These are phyloP conservation scores for Microcebus griseorufus DNA, from an alignment of 2,113 vertebrate genomes.

Conservation along the genomic window DNA sequence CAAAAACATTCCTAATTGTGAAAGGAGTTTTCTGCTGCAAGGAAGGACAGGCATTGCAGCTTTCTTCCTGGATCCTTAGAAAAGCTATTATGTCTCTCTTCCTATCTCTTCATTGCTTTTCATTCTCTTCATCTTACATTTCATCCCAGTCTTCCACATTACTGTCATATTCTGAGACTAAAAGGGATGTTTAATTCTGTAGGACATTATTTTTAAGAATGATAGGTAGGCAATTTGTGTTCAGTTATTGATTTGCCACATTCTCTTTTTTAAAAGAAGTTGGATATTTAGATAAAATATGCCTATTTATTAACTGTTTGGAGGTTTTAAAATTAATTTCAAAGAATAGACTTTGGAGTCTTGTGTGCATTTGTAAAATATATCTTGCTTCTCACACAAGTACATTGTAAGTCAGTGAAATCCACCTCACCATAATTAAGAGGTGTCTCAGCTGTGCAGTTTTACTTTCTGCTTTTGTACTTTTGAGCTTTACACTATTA, in stretches of 20 bases:
- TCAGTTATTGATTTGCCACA: background rate
- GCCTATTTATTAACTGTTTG: background rate
- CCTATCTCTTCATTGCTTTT: background rate
- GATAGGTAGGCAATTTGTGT: background rate
- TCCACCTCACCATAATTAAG: background rate
- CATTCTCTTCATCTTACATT: background rate
- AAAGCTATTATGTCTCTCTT: background rate
- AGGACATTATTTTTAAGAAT: background rate
- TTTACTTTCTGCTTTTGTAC: background rate
- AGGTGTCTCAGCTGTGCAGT: background rate
- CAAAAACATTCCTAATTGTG: background rate
- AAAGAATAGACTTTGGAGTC: background rate
- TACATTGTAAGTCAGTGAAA: background rate
- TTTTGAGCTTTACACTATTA: background rate
- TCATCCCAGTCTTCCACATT: background rate
- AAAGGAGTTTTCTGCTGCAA: background rate
- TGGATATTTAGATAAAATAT: background rate
- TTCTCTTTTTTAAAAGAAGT: constrained; percentile 5
- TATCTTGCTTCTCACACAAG: background rate
- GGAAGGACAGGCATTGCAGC: background rate
- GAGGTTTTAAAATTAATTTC: background rate
- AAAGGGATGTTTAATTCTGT: background rate
- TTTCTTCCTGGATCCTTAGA: background rate
- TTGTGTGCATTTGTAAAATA: background rate
- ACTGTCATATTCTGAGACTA: background rate